These are phyloP conservation scores for Syngnathus scovelli DNA, from an alignment of 2,113 vertebrate species.

Conservation along the genomic window DNA sequence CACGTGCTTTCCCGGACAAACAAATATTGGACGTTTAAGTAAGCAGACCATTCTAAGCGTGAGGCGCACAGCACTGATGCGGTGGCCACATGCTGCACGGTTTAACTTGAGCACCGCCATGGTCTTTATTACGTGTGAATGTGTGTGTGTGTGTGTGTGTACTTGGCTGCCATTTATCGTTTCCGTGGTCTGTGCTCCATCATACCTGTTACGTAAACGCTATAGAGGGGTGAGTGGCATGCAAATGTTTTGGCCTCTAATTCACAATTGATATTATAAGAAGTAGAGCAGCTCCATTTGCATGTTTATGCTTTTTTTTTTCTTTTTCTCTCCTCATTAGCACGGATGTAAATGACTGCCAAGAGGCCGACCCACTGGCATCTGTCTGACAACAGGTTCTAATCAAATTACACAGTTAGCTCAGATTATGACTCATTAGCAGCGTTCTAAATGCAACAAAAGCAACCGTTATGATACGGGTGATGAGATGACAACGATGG, in stretches of 20 bases:
- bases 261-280: background rate
- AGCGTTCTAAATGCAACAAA: constrained; percentile 34
- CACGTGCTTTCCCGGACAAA: background rate
- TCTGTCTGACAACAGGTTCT: constrained; percentile 18
- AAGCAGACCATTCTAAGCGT: background rate
- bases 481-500: background rate
- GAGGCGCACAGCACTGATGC: constrained; percentile 11
- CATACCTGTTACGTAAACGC: constrained; percentile 33
- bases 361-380: background rate
- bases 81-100: constrained; percentile 38
- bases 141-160: constrained; percentile 47
- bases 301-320: constrained; percentile 7
- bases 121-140: constrained; percentile 22
- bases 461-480: constrained; percentile 15
- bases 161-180: constrained; percentile 29
- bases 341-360: constrained; percentile 23
- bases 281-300: background rate
- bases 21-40: background rate
- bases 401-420: constrained; percentile 30
- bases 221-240: constrained; percentile 22
- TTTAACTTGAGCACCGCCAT: constrained; percentile 23
- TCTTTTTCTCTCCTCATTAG: background rate
- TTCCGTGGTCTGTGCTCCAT: constrained; percentile 35
- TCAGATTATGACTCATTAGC: constrained; percentile 34
- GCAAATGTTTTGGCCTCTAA: background rate